Percentiles rank a stretch among this genome's conserved stretches.
Conservation (phyloP, 2,888 invertebrate genomes). For the Hydrotaea cyrtoneurina region DNA sequence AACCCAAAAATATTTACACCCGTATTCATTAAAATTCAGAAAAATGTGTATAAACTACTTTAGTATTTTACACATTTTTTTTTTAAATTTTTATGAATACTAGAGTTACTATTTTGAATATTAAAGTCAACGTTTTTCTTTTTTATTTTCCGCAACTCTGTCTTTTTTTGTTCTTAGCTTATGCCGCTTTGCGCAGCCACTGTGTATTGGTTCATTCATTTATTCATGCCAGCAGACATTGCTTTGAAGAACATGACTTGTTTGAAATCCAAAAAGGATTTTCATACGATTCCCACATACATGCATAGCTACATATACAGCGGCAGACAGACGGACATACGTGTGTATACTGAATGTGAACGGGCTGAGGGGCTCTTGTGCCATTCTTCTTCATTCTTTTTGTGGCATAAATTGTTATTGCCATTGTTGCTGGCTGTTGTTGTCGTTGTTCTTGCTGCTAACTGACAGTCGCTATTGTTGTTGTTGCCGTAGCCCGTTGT, state of each 20-base stretch:
- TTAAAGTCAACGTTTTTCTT: too few species aligned
- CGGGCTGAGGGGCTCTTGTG: neutral
- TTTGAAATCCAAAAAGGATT: constrained; percentile 32
- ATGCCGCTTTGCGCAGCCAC: too few species aligned
- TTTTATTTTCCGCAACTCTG: too few species aligned
- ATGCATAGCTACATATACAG: too few species aligned
- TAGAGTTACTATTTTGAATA: too few species aligned
- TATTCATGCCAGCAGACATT: constrained; percentile 11
- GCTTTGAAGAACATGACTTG: constrained; percentile 4
- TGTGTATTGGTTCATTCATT: constrained; percentile 1
- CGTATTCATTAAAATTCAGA: too few species aligned
- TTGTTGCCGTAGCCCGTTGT: neutral
- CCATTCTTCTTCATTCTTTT: neutral
- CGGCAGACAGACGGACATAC: too few species aligned
- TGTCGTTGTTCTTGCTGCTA: neutral
- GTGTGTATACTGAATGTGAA: neutral
- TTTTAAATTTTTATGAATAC: too few species aligned
- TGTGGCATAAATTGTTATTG: neutral
- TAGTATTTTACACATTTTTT: too few species aligned
- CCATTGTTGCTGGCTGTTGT: constrained; percentile 1
- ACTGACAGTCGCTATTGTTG: neutral
- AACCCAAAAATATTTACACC: too few species aligned
- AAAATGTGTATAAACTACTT: too few species aligned
- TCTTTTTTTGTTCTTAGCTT: too few species aligned
- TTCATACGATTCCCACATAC: constrained; percentile 4